Conservation (phyloP, 1,140 invertebrate species). For the Drosophila oshimai region DNA sequence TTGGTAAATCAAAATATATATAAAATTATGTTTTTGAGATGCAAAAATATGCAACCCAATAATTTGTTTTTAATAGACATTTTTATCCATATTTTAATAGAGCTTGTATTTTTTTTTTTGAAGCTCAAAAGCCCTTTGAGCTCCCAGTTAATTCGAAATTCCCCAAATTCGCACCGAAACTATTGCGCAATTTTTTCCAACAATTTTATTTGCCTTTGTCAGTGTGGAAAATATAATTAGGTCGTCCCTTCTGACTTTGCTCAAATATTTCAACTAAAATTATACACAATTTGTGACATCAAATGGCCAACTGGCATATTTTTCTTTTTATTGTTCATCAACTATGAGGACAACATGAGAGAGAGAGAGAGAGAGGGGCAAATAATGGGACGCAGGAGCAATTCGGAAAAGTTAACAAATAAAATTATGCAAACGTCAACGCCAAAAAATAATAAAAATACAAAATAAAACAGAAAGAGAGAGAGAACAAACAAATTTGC, state of each 20-base stretch:
- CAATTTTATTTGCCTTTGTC: neutral
- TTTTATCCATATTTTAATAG: too few relatives aligned
- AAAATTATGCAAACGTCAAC: slow-evolving; percentile 65
- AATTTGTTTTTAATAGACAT: too few relatives aligned
- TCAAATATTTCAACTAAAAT: slow-evolving; percentile 7
- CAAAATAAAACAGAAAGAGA: neutral
- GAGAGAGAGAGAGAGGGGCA: neutral
- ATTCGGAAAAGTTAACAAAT: slow-evolving; percentile 65
- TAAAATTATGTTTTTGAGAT: neutral
- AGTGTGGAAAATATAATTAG: neutral
- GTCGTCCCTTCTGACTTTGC: neutral
- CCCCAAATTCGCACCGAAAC: too few relatives aligned
- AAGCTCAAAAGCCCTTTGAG: too few relatives aligned
- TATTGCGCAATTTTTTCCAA: too few relatives aligned
- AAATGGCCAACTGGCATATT: slow-evolving; percentile 17
- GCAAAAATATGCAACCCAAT: too few relatives aligned
- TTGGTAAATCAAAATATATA: neutral
- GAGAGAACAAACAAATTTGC: slow-evolving; percentile 32
- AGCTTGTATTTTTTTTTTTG: neutral
- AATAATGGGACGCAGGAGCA: slow-evolving; percentile 28
- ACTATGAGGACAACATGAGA: too few relatives aligned
- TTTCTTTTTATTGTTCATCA: slow-evolving; percentile 28
- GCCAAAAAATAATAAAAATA: slow-evolving; percentile 12
- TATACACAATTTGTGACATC: slow-evolving; percentile 5
- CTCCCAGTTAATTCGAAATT: too few relatives aligned